Base-by-base conservation (phyloP, 2,888 invertebrate species). In the Amphipoea oculea region DNA sequence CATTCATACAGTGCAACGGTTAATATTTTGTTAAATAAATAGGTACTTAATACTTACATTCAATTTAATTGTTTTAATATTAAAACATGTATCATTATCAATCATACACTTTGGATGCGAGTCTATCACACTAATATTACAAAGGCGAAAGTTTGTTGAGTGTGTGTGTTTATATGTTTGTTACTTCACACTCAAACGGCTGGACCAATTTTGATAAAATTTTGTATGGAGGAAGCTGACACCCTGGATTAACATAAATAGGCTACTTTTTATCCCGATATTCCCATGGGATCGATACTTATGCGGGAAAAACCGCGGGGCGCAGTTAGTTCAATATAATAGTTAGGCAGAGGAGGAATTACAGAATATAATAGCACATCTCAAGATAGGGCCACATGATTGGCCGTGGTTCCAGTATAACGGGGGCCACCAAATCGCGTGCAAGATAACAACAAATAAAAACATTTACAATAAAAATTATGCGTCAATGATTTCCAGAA, bases 401-500 rank as follows among this genome's bases (percentile, higher is more conserved):
- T 11, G 48, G 12, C 48, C n/a, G 9, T 45, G 9, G 29, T 36
- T 29, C 29, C 7, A 57, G 4, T 48, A 45, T 29, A 45, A 48
- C 1, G 48, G 7, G 7, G 14, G 7, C 45, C 48, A 62, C 12
- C 75, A 68, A 76, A 45, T 29, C 0, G 7, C 45, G 36, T 40
- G 62, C 60, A 79, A 62, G n/a, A 45, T 40, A 45, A 79, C 17
- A 57, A 65, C 23, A 40, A 51, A 29, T 73, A 81, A 36, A 73
- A 81, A 29, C 23, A 29, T 23, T 57, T 73, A 72, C 57, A 66
- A n/a, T 75, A 40, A 69, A 86, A 78, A 79, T 62, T 54, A 76
- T 51, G 62, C 71, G 51, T 67, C 42, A 67, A 76, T 45, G 23
- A 78, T 68, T 77, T 77, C 17, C 42, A 83, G 84, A 84, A 80